phyloP scores from a whole-genome alignment of 1,140 invertebrate genomes.

The Latrodectus geometricus region DNA sequence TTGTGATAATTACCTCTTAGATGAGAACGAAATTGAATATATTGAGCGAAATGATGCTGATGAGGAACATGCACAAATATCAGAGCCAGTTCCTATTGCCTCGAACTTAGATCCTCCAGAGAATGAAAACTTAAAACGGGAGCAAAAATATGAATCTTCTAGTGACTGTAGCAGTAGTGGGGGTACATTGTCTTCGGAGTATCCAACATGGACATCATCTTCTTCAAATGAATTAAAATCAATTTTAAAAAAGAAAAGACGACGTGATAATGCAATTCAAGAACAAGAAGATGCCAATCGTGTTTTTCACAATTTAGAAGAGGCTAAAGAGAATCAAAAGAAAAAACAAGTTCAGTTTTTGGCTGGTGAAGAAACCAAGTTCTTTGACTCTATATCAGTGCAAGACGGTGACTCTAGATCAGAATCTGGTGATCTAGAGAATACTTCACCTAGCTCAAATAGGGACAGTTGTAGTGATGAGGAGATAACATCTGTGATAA shows the following conservation, averaged over 20 bases:
- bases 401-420: neutral
- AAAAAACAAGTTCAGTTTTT: constrained; percentile 60
- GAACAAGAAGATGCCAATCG: constrained; percentile 20
- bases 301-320: constrained; percentile 16
- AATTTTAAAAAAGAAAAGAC: constrained; percentile 52
- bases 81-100: constrained; percentile 13
- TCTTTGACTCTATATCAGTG: constrained; percentile 10
- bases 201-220: constrained; percentile 56
- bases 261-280: constrained; percentile 41
- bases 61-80: neutral
- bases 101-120: too few relatives aligned
- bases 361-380: constrained; percentile 12
- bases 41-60: neutral
- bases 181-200: constrained; percentile 59
- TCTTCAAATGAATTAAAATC: constrained; percentile 59
- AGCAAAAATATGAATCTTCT: constrained; percentile 56
- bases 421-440: neutral
- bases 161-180: constrained; percentile 57
- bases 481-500: constrained; percentile 26
- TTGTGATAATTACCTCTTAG: constrained; percentile 30
- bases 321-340: constrained; percentile 22
- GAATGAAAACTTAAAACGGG: constrained; percentile 16
- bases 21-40: neutral
- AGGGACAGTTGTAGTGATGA: too few relatives aligned
- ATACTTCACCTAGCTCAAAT: neutral